A percentile compares a stretch with the other conserved stretches of the same genome.
Conservation (phyloP, 2,113 vertebrate genomes). For the Paraplagusia blochii region DNA sequence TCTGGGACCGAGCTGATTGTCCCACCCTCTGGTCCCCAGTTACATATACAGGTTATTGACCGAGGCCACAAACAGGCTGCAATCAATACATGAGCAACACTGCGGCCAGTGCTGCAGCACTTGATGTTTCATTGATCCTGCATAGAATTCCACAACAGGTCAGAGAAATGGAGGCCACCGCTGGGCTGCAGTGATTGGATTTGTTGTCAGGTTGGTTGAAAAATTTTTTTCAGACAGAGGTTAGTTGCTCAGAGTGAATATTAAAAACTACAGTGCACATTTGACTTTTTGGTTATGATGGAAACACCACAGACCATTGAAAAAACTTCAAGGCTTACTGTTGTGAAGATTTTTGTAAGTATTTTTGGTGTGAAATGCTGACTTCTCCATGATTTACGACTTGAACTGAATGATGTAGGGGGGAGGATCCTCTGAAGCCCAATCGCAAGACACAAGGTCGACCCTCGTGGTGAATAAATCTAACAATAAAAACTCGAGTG, state of each 20-base stretch:
- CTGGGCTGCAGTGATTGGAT: constrained; percentile 10
- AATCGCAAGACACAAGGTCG: too few species aligned
- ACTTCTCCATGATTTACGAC: too few species aligned
- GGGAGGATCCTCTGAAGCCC: too few species aligned
- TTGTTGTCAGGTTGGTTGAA: neutral
- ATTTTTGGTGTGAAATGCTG: too few species aligned
- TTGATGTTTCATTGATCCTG: constrained; percentile 68
- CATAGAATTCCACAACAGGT: constrained; percentile 61
- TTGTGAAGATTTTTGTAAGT: too few species aligned
- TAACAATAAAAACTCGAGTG: too few species aligned
- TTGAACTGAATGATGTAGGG: too few species aligned
- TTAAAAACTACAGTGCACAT: constrained; percentile 18
- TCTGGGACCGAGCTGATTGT: constrained; percentile 43
- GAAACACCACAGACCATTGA: neutral
- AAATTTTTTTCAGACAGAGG: too few species aligned
- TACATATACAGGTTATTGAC: constrained; percentile 68
- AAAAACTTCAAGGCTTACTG: neutral
- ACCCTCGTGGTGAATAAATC: too few species aligned
- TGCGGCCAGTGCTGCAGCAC: constrained; percentile 23
- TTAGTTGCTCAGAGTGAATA: neutral
- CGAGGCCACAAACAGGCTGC: constrained; percentile 56
- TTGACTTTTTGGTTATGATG: neutral
- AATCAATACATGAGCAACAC: constrained; percentile 59
- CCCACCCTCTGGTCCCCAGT: constrained; percentile 40
- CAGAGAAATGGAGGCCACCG: constrained; percentile 42